Percentiles rank a stretch among this genome's conserved stretches.
phyloP scores from a whole-genome alignment of 2,797 vertebrate genomes.

The Tragelaphus oryx region DNA sequence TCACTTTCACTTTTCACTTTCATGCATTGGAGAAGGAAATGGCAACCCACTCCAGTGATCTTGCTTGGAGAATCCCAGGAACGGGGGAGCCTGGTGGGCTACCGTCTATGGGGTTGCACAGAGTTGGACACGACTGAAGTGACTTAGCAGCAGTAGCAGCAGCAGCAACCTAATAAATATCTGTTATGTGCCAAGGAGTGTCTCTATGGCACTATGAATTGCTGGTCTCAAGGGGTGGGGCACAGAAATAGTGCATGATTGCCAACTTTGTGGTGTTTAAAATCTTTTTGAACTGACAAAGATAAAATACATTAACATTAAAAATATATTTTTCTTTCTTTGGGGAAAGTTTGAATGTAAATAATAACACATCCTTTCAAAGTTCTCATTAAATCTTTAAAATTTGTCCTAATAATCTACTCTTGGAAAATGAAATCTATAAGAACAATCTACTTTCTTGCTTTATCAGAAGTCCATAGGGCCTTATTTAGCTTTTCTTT shows the following conservation, averaged over 20 bases:
- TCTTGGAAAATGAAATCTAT: not conserved
- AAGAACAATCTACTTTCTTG: not conserved
- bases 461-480: not conserved
- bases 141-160: too few species aligned
- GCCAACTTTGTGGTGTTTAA: not conserved
- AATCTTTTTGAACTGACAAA: not conserved
- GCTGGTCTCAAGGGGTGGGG: rapidly evolving
- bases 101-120: too few species aligned
- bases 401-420: not conserved
- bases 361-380: not conserved
- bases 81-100: too few species aligned
- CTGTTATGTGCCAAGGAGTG: not conserved
- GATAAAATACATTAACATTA: not conserved
- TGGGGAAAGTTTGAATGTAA: not conserved
- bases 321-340: not conserved
- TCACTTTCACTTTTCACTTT: too few species aligned
- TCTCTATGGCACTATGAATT: not conserved
- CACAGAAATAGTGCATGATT: too few species aligned
- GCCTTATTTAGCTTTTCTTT: not conserved
- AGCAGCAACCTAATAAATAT: not conserved
- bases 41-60: too few species aligned
- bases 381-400: not conserved
- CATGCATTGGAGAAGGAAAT: too few species aligned
- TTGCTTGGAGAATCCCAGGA: too few species aligned
- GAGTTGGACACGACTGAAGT: too few species aligned